phyloP scores from a whole-genome alignment of 2,888 invertebrate genomes.

The Melikaiella ostensackeni region DNA sequence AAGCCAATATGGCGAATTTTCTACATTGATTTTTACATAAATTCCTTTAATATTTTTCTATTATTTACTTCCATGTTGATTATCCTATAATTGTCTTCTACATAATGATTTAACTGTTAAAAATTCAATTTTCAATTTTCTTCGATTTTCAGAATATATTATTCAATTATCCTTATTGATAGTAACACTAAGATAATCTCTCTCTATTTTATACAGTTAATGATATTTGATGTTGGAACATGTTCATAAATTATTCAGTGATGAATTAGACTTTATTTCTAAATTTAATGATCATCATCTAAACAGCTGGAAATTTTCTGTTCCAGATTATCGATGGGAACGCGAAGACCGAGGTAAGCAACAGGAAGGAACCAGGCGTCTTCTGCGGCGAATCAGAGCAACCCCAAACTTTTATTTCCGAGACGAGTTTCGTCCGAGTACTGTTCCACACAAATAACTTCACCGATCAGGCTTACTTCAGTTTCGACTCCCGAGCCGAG shows the following conservation, averaged over 20 bases:
- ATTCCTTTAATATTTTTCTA: no score
- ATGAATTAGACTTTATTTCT: not conserved
- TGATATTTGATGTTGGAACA: no score
- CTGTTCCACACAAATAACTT: conserved; percentile 95
- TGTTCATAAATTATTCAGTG: not conserved
- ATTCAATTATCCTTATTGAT: no score
- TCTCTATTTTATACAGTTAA: no score
- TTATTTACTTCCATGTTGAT: no score
- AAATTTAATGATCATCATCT: not conserved
- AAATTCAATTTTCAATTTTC: no score
- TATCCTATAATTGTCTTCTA: no score
- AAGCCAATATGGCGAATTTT: no score
- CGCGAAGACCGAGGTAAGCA: conserved; percentile 92
- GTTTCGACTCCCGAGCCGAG: conserved; percentile 92
- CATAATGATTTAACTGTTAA: no score
- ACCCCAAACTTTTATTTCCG: conserved; percentile 95
- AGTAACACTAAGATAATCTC: no score
- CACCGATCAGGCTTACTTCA: conserved; percentile 94
- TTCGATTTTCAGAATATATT: no score
- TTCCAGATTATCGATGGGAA: conserved; percentile 93
- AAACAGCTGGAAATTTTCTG: conserved; percentile 50
- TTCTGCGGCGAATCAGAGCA: conserved; percentile 97
- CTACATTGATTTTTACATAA: no score
- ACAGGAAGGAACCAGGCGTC: conserved; percentile 91
- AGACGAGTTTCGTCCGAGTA: conserved; percentile 94